Base-by-base conservation (phyloP, 2,888 invertebrate genomes). In the Idaea dimidiata region DNA sequence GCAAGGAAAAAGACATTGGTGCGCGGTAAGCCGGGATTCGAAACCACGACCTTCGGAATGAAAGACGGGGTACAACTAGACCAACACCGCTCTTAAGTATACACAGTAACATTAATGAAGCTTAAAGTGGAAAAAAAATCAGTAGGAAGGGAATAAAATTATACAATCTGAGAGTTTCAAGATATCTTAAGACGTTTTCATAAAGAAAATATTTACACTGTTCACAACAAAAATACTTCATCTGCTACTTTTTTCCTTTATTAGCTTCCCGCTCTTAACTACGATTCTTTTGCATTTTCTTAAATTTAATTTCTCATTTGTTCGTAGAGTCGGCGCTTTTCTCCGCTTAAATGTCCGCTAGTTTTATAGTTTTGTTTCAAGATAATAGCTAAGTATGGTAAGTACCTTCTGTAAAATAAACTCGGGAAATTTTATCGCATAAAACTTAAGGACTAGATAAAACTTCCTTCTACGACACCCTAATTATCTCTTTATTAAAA, bases 261-360 rank as follows among this genome's bases (percentile, higher is more conserved):
- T 88, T 86, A 84, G 81, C 84, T 85, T 82, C 79, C 78, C 80
- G 76, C 75, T 83, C 81, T 85, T 85, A 83, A 86, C 83, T 84
- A 83, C 82, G 78, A 82, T 80, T 81, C 80, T 80, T 78, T 76
- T 80, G 76, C 79, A 78, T 81, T 80, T 82, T 75, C 73, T 77
- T 70, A 77, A 82, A 80, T 84, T 84, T 82, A 83, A 84, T 83
- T 82, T 79, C 63, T 70, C 76, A 77, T 80, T 81, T 75, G 71
- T 79, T 74, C 70, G 68, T 71, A 76, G 74, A 74, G 73, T 79
- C 68, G 64, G 69, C 70, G 69, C 69, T 76, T 77, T 60, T 74
- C 69, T 71, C 61, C 65, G 66, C 71, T 76, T 69, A 73, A 76
- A 75, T 73, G 73, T 77, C 71, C 72, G 70, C 72, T 74, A 65